A percentile compares a stretch with the other conserved stretches of the same genome.
Conservation (phyloP, 2,888 invertebrate genomes). For the Pherbina coryleti region DNA sequence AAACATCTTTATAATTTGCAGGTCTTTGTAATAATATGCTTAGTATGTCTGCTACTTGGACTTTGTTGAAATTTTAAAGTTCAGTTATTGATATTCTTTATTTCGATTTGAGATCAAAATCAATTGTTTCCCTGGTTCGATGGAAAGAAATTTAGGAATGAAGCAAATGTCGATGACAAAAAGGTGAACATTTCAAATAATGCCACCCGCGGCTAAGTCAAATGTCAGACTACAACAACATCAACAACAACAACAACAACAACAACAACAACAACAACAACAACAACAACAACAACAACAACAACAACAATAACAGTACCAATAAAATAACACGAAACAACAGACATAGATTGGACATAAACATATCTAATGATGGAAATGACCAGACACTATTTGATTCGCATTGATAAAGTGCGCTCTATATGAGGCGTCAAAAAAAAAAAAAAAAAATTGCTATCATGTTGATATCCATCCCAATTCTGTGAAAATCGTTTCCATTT, state of each 20-base stretch:
- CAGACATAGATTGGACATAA: conserved; percentile 18
- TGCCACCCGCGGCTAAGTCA: conserved; percentile 16
- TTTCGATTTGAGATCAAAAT: too few species aligned
- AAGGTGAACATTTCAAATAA: background rate
- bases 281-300: background rate
- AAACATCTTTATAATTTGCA: too few species aligned
- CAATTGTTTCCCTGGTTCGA: too few species aligned
- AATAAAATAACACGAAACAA: background rate
- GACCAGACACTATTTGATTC: conserved; percentile 21
- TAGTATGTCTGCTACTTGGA: too few species aligned
- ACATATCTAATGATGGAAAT: conserved; percentile 35
- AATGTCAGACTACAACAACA: conserved; percentile 18
- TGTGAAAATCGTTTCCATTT: background rate
- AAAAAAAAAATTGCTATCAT: conserved; percentile 10
- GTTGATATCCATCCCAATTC: background rate
- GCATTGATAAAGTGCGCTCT: background rate
- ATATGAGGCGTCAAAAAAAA: conserved; percentile 23
- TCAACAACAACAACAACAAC: conserved; percentile 1
- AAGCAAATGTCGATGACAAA: conserved; percentile 9
- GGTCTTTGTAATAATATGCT: too few species aligned
- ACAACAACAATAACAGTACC: conserved; percentile 19
- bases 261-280: background rate
- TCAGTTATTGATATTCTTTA: too few species aligned
- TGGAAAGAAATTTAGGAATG: background rate
- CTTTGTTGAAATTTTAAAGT: too few species aligned